These are phyloP conservation scores for Pseudochirops cupreus DNA, from an alignment of 2,797 vertebrate genomes.

Conservation along the genomic window DNA sequence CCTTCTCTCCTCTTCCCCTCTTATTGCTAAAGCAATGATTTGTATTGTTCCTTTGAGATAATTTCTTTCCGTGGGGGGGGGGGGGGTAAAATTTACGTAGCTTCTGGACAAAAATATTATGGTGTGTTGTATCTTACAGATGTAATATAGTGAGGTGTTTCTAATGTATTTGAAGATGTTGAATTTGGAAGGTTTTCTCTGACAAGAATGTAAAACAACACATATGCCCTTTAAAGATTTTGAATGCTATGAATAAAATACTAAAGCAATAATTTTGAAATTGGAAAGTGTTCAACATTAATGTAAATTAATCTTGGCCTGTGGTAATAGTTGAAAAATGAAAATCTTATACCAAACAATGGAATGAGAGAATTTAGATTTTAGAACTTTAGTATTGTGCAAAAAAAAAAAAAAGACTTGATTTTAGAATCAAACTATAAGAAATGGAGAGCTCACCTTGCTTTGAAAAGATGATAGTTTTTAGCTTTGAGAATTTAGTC, in stretches of 20 bases:
- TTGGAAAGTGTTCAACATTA: not conserved
- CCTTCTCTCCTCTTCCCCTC: not conserved
- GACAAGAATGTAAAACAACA: not conserved
- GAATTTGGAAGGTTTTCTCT: not conserved
- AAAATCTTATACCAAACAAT: not conserved
- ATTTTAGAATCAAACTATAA: not conserved
- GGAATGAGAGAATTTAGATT: not conserved
- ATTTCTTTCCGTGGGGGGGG: not conserved
- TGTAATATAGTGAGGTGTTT: not conserved
- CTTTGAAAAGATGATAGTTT: not conserved
- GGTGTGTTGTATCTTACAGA: not conserved
- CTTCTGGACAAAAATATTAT: not conserved
- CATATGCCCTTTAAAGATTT: not conserved
- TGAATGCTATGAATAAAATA: not conserved
- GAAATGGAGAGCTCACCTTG: not conserved
- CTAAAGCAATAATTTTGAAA: not conserved
- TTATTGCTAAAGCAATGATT: not conserved
- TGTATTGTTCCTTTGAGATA: not conserved
- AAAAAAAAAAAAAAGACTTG: not conserved
- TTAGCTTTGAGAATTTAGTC: not conserved
- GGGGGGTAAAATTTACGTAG: not conserved
- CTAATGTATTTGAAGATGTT: not conserved
- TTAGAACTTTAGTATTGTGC: not conserved
- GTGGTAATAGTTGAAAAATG: not conserved
- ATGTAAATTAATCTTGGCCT: not conserved